A percentile compares a stretch with the other conserved stretches of the same genome.
phyloP scores from a whole-genome alignment of 53 echinoderm and acorn worm species.

The Crossaster papposus region DNA sequence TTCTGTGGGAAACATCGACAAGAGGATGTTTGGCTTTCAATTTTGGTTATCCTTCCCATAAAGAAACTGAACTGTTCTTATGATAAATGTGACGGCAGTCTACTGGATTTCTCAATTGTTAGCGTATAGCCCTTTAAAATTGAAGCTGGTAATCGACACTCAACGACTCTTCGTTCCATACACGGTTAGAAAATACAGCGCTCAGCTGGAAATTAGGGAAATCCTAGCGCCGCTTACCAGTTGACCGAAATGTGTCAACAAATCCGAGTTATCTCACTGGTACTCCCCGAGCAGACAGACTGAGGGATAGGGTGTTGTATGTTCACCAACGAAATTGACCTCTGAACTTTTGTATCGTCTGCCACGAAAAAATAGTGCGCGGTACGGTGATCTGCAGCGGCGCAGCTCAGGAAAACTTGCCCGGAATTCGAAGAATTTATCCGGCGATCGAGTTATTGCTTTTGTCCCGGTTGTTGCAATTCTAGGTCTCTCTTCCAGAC shows the following conservation, averaged over 20 bases:
- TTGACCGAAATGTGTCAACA: neutral
- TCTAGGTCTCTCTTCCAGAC: neutral
- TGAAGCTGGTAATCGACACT: neutral
- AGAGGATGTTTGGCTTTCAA: too few species aligned
- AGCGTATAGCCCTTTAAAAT: neutral
- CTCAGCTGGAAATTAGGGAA: neutral
- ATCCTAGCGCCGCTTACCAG: constrained; percentile 3
- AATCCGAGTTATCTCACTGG: neutral
- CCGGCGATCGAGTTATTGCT: constrained; percentile 4
- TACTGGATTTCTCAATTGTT: too few species aligned
- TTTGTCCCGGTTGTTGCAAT: neutral
- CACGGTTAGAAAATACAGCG: neutral
- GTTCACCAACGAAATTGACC: constrained; percentile 14
- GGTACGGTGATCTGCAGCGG: neutral
- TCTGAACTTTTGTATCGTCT: neutral
- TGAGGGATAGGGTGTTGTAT: neutral
- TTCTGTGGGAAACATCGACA: too few species aligned
- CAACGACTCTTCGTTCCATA: neutral
- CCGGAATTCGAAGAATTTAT: constrained; percentile 26
- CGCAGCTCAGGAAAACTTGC: neutral
- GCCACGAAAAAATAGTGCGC: neutral
- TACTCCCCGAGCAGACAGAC: neutral
- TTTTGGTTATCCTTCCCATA: too few species aligned
- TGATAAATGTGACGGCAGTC: too few species aligned
- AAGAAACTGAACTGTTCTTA: too few species aligned